Evolutionary conservation across 1,140 invertebrate species (phyloP).

Genomic region (Heliothis virescens): DNA sequence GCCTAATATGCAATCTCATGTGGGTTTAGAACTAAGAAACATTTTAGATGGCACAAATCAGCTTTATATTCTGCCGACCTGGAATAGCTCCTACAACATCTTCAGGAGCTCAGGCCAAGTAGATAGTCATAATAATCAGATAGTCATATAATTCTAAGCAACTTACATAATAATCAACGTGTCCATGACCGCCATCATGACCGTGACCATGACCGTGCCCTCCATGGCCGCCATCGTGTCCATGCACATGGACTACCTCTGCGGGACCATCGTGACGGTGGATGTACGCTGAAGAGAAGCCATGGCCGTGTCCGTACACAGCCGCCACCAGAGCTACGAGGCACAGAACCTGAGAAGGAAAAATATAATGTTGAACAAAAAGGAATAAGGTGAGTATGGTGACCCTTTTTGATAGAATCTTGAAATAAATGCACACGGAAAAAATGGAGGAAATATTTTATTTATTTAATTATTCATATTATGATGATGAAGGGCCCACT

Average conservation of each 20-base stretch:
- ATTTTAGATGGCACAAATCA: too few relatives aligned
- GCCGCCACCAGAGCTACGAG: conserved; percentile 51
- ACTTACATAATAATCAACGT: conserved; percentile 68
- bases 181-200: conserved; percentile 54
- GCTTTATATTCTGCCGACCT: too few relatives aligned
- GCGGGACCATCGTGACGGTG: conserved; percentile 67
- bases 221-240: conserved; percentile 42
- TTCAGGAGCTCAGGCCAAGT: too few relatives aligned
- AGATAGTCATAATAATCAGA: too few relatives aligned
- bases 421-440: too few relatives aligned
- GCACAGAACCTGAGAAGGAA: conserved; percentile 55
- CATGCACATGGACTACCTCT: conserved; percentile 52
- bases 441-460: too few relatives aligned
- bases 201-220: conserved; percentile 62
- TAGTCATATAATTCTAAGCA: background rate
- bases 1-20: too few relatives aligned
- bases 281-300: conserved; percentile 67
- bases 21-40: background rate
- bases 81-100: too few relatives aligned
- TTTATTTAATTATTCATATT: too few relatives aligned
- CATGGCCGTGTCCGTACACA: conserved; percentile 58
- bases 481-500: too few relatives aligned
- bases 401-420: too few relatives aligned
- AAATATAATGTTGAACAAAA: background rate
- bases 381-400: background rate